Base-by-base conservation (phyloP, 2,113 vertebrate genomes). In the Choloepus hoffmanni region DNA sequence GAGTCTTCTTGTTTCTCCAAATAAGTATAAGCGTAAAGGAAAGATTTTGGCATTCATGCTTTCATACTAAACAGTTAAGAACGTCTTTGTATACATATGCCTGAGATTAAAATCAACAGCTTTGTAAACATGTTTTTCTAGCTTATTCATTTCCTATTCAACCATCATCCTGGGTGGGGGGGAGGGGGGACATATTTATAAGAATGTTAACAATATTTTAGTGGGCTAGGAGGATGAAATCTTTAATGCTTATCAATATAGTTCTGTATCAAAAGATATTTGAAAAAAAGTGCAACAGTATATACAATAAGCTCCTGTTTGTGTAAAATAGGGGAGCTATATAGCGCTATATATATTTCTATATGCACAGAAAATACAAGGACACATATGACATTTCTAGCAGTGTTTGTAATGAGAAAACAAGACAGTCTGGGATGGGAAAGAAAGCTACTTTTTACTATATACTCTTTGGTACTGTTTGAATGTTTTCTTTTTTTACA, bases 261-360 rank as follows among this genome's bases (percentile, higher is more conserved):
- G 23, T 50, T 94, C 55, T 92, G 0, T 62, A 92, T 94, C 65
- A 96, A 81, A 92, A 65, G 24, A 81, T 89, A 28, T 62, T 18
- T 73, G 50, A 94, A 91, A 97, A 95, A 85, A 84, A 92, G 43
- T 90, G 10, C 40, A 85, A 92, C 8, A 79, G 7, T 76, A 67
- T 62, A 87, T 18, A 92, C 10, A 85, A 28, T 68, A 94, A 85
- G 26, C 79, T 87, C 65, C 53, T 88, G 77, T 72, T 63, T 62
- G 15, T 76, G 12, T 77, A 94, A 81, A 96, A 77, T 74, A 92
- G 90, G 30, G 58, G 21, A 74, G 36, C 36, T 36, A 36, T 36
- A 36, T 36, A 36, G 36, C 36, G 58, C 30, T 83, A 84, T 48
- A n/a, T 85, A 84, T 65, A 88, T 87, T 93, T 68, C 36, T 45